These are phyloP conservation scores for Acipenser oxyrinchus DNA, from an alignment of 2,797 vertebrate genomes.

Conservation along the genomic window DNA sequence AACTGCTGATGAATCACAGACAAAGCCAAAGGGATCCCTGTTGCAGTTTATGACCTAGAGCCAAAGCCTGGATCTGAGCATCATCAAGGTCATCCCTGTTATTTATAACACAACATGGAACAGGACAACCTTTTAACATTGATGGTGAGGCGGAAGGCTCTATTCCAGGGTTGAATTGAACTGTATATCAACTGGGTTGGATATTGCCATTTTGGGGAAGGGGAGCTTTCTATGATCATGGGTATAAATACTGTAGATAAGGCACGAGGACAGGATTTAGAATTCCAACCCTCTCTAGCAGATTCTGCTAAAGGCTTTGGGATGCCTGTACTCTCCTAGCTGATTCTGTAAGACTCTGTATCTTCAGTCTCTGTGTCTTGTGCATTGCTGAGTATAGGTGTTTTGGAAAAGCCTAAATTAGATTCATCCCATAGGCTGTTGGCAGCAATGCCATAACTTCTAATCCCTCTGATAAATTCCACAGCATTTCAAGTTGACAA, in stretches of 20 bases:
- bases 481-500: too few species aligned
- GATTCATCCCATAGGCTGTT: too few species aligned
- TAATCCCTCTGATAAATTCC: too few species aligned
- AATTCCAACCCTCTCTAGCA: too few species aligned
- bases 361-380: too few species aligned
- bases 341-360: too few species aligned
- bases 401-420: too few species aligned
- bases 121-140: conserved; percentile 3
- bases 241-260: conserved; percentile 20
- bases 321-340: too few species aligned
- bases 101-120: conserved; percentile 20
- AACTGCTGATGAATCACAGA: too few species aligned
- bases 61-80: conserved; percentile 8
- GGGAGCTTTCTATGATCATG: conserved; percentile 25
- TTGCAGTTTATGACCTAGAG: conserved; percentile 15
- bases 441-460: too few species aligned
- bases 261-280: conserved; percentile 6
- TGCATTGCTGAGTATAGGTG: too few species aligned
- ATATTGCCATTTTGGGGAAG: conserved; percentile 3
- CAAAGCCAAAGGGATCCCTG: conserved; percentile 13
- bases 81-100: conserved; percentile 21
- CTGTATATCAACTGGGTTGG: conserved; percentile 31
- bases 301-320: too few species aligned
- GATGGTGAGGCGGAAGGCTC: conserved; percentile 20
- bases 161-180: conserved; percentile 30